Evolutionary conservation across 2,888 invertebrate genomes (phyloP).

Genomic region (Parapristionchus giblindavisi): DNA sequence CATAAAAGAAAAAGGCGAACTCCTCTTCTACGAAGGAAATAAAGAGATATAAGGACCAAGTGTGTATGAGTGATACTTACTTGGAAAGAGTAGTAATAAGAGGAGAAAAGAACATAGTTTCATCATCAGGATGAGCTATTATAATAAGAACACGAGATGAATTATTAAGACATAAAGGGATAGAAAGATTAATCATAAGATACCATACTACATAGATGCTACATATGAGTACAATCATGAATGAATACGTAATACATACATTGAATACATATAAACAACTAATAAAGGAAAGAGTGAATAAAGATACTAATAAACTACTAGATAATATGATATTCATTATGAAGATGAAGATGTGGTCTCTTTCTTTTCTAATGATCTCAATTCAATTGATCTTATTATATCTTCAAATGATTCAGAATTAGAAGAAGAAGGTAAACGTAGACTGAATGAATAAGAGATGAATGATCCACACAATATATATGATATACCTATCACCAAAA

Average conservation of each 20-base stretch:
- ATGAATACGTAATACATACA: not conserved
- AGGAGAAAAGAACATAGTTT: constrained; percentile 98
- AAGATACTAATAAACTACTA: not conserved
- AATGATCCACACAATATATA: no score
- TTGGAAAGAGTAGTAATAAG: constrained; percentile 52
- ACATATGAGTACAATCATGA: not conserved
- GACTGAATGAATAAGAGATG: constrained; percentile 7
- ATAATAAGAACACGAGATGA: constrained; percentile 69
- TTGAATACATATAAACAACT: not conserved
- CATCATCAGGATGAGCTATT: constrained; percentile 96
- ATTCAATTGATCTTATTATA: constrained; percentile 40
- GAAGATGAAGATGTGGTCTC: not conserved
- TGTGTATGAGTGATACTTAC: not conserved
- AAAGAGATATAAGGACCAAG: no score
- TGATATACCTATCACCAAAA: constrained; percentile 50
- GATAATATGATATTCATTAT: not conserved
- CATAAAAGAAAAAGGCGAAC: constrained; percentile 54
- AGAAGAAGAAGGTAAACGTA: constrained; percentile 50
- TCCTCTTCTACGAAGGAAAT: constrained; percentile 37
- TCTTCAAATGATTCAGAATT: constrained; percentile 58
- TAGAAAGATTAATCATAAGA: not conserved
- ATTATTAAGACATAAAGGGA: not conserved
- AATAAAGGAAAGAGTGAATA: not conserved
- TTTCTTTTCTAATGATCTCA: not conserved
- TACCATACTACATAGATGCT: not conserved